phyloP scores from a whole-genome alignment of 2,113 vertebrate genomes.

The Phainopepla nitens region DNA sequence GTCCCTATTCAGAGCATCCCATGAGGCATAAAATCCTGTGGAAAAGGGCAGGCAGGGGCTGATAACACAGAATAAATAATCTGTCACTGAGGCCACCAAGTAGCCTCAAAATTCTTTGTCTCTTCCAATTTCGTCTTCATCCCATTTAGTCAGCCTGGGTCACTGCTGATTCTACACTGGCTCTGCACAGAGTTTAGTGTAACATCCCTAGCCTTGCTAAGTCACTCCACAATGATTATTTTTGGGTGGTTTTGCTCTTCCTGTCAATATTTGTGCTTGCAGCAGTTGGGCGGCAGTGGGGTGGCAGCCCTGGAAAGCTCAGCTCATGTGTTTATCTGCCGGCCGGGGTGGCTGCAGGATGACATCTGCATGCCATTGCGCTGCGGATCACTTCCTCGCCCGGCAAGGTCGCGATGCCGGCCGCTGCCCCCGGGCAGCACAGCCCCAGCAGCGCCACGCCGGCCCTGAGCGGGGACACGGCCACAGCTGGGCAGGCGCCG shows the following conservation, averaged over 20 bases:
- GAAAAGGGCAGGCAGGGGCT: not conserved
- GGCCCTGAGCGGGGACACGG: not conserved
- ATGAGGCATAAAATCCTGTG: not conserved
- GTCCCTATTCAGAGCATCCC: not conserved
- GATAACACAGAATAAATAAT: not conserved
- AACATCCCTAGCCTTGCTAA: not conserved
- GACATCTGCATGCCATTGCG: slow-evolving; percentile 30
- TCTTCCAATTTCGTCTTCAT: not conserved
- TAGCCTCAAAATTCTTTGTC: not conserved
- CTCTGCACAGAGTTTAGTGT: accelerated
- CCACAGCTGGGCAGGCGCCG: not conserved
- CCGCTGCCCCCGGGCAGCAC: not conserved
- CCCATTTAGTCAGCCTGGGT: not conserved
- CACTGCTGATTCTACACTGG: not conserved
- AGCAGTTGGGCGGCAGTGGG: not conserved
- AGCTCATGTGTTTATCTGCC: slow-evolving; percentile 43
- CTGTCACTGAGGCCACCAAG: not conserved
- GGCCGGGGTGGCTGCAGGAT: slow-evolving; percentile 34
- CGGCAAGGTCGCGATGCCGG: not conserved
- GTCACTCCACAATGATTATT: not conserved
- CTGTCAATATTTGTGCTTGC: slow-evolving; percentile 53
- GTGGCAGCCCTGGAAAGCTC: slow-evolving; percentile 34
- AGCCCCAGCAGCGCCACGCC: not conserved
- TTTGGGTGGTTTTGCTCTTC: slow-evolving; percentile 24
- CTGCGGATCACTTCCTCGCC: slow-evolving; percentile 12